Evolutionary conservation across 2,113 vertebrate species (phyloP).

Genomic region (Malurus alboscapulatus): DNA sequence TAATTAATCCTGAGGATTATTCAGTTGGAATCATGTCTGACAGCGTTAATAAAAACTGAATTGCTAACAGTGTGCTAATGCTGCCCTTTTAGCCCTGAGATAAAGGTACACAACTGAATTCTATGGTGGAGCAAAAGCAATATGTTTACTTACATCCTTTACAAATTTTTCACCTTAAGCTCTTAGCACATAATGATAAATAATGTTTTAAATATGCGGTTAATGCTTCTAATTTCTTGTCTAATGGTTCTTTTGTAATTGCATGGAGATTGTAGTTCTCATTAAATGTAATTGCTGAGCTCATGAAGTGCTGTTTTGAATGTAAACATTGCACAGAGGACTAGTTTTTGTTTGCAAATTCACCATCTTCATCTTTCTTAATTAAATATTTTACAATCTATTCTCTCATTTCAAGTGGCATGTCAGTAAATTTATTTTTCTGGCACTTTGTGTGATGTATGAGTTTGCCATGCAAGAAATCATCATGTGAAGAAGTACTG

Average conservation of each 20-base stretch:
- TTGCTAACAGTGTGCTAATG: not conserved
- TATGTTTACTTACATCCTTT: not conserved
- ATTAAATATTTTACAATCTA: conserved; percentile 19
- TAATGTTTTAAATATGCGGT: conserved; percentile 22
- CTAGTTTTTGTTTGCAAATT: conserved; percentile 35
- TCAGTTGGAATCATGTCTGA: conserved; percentile 8
- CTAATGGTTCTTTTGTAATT: conserved; percentile 50
- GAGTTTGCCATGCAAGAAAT: not conserved
- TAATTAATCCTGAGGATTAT: not conserved
- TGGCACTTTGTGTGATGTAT: not conserved
- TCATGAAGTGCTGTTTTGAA: conserved; percentile 29
- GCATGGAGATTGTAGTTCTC: conserved; percentile 25
- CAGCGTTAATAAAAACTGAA: conserved; percentile 6
- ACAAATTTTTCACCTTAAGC: not conserved
- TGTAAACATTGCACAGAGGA: conserved; percentile 2
- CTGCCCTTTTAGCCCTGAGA: not conserved
- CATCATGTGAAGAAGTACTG: not conserved
- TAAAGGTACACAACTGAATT: not conserved
- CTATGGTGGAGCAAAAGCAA: not conserved
- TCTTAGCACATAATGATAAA: conserved; percentile 16
- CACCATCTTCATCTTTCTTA: conserved; percentile 30
- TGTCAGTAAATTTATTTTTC: conserved; percentile 7
- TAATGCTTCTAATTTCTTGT: conserved; percentile 36
- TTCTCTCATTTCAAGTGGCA: conserved; percentile 11
- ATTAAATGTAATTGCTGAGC: conserved; percentile 38